A percentile compares a stretch with the other conserved stretches of the same genome.
Conservation (phyloP, 2,888 invertebrate species). For the Eupithecia subfuscata region DNA sequence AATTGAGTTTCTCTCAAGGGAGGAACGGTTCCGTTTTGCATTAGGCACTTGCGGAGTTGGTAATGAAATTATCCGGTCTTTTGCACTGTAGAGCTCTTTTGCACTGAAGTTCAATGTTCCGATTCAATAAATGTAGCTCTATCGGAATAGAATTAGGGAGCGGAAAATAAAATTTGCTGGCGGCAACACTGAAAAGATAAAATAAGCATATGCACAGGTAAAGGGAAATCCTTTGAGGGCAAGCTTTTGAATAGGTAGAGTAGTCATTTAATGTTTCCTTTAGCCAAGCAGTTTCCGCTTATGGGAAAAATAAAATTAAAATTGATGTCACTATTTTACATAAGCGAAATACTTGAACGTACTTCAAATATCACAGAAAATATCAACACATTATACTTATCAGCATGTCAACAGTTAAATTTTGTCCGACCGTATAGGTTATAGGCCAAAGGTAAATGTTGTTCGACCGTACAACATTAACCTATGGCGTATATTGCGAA, state of each 20-base stretch:
- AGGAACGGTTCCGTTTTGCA: slow-evolving; percentile 76
- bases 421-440: too few species aligned
- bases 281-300: too few species aligned
- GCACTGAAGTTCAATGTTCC: slow-evolving; percentile 34
- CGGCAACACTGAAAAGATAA: slow-evolving; percentile 19
- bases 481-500: too few species aligned
- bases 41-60: slow-evolving; percentile 69
- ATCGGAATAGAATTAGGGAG: slow-evolving; percentile 21
- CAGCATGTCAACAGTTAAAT: background rate
- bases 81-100: slow-evolving; percentile 56
- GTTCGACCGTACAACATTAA: too few species aligned
- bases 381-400: background rate
- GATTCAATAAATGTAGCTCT: slow-evolving; percentile 32
- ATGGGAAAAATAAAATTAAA: too few species aligned
- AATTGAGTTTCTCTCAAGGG: slow-evolving; percentile 82
- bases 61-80: slow-evolving; percentile 76
- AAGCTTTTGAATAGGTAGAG: background rate
- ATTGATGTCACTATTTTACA: background rate
- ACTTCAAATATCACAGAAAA: background rate
- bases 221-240: background rate
- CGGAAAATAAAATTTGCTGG: slow-evolving; percentile 23
- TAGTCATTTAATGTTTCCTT: background rate
- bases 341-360: background rate
- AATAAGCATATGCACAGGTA: background rate
- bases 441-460: too few species aligned